Base-by-base conservation (phyloP, 1,140 invertebrate species). In the Diplogasteroides magnus region DNA sequence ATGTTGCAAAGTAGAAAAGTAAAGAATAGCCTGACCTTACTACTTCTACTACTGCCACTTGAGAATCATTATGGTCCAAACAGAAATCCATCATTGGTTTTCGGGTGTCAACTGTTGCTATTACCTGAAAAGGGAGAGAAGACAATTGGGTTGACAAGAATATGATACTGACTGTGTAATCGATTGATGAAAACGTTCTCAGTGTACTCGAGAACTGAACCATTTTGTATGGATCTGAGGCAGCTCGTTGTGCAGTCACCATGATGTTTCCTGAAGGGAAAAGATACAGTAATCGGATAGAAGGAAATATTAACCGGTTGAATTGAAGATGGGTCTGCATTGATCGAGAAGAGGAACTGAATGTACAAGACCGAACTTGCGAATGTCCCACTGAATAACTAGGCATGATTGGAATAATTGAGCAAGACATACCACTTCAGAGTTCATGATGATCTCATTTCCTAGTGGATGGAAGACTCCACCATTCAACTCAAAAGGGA, bases 381-480 rank as follows among this genome's bases (percentile, higher is more conserved):
- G 86, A 6, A 98, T 83, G 84, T 98, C 95, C 95, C 95, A 98
- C 48, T 91, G 77, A n/a, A 91, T 88, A 59, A 89, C 87, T 86
- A 88, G 82, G 48, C 31, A 25, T 11, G 14, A 64, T 27, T 25
- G 85, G 85, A 76, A 65, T 61, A 68, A 25, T 48, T 48, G 37
- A 69, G 13, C 14, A 11, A 55, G 37, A 56, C 57, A 63, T 82
- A 85, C 85, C 73, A 88, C 85, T 84, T 88, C 86, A 27, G 86
- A 85, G 72, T 87, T 87, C 64, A 87, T 87, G 70, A 88, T 87
- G 76, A 86, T 80, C 74, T 79, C 77, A 26, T 58, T 86, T 0
- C 94, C 94, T 83, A 94, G 95, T 0, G 95, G 94, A 88, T 98
- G 94, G 83, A 98, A 99, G 0, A 94, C 89, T 0, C 95, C 96